Base-by-base conservation (phyloP, 2,888 invertebrate species). In the Lydus trimaculatus region DNA sequence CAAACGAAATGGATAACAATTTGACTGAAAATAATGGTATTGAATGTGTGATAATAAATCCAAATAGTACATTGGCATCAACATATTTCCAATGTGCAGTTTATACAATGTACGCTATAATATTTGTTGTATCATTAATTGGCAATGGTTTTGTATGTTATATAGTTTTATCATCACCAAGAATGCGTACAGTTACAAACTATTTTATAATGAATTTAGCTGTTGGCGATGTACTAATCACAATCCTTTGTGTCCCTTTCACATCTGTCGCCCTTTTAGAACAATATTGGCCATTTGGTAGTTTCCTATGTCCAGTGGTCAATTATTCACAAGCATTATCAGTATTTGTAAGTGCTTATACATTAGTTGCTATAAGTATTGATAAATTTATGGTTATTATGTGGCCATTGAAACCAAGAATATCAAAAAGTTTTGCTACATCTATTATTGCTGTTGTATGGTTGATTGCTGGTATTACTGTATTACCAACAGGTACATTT, bases 151-250 rank as follows among this genome's bases (percentile, higher is more conserved):
- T 92, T 61, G 95, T 97, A 25, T 95, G 95, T 83, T 96, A 94
- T 83, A 93, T 96, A 28, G 95, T 97, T 0, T 88, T 93, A 73
- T 90, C 91, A 4, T 92, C 93, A 15, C 92, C 94, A 0, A 89
- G 94, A 48, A 96, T 97, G 96, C 90, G 94, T 78, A 96, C 96
- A 0, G 95, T 97, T 3, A 97, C 97, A 56, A 97, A 97, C 84
- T 95, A 91, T 84, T 96, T 97, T 84, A 95, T 97, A 80, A 93
- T 94, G 81, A 95, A 94, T 84, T 87, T 97, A 73, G 96, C 97
- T 0, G 88, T 96, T 48, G 95, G 97, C 52, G 97, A 97, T 83
- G 91, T 97, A 70, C 86, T 97, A 66, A 96, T 97, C 92, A 94
- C 96, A 0, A 81, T 95, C 28, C 92, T 97, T 79, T 97, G 97